These are phyloP conservation scores for Lepidurus packardi DNA, from an alignment of 1,140 invertebrate species.

Conservation along the genomic window DNA sequence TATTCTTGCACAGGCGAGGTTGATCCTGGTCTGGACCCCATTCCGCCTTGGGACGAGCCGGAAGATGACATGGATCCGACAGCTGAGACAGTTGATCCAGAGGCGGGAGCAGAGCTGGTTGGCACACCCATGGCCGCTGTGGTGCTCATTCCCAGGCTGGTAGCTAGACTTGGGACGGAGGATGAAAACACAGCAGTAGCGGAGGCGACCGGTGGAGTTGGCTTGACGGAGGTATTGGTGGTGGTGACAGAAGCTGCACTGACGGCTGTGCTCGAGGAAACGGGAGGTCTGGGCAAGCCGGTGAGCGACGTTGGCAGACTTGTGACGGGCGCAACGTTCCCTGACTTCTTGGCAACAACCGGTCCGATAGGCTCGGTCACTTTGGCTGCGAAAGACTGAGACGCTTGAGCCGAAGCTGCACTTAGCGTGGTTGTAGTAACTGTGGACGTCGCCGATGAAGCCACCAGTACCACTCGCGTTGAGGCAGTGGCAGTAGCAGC, in stretches of 20 bases:
- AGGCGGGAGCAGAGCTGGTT: constrained; percentile 31
- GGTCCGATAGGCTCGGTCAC: neutral
- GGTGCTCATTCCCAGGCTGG: neutral
- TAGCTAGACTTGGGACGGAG: neutral
- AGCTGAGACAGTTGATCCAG: neutral
- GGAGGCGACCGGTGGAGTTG: neutral
- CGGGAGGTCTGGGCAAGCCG: neutral
- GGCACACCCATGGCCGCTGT: constrained; percentile 13
- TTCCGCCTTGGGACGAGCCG: constrained; percentile 26
- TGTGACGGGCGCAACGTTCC: neutral
- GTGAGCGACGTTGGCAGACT: neutral
- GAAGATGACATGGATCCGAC: constrained; percentile 24
- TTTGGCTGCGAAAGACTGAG: constrained; percentile 1
- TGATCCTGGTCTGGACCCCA: neutral
- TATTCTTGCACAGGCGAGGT: constrained; percentile 52
- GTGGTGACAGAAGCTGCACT: neutral
- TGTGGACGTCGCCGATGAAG: neutral
- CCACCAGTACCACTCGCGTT: neutral
- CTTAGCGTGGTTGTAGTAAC: neutral
- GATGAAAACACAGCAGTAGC: constrained; percentile 1
- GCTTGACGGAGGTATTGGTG: neutral
- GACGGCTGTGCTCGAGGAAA: neutral
- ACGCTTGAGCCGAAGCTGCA: neutral
- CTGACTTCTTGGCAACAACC: neutral
- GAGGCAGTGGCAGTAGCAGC: neutral